Conservation (phyloP, 2,888 invertebrate species). For the Pyrrhia umbra region DNA sequence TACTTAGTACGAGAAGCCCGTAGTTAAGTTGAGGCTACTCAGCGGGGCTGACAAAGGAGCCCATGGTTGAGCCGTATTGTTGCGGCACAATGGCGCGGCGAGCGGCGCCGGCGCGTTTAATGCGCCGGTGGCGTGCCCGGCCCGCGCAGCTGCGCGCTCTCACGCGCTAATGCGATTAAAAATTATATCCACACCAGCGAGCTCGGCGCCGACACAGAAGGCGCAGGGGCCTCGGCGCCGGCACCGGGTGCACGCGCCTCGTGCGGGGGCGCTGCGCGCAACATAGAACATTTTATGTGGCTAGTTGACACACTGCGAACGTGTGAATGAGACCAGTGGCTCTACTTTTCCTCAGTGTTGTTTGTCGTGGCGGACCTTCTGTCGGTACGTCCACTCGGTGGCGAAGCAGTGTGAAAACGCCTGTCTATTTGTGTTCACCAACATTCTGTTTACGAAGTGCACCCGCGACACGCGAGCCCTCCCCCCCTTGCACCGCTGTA, state of each 20-base stretch:
- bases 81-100: conserved; percentile 14
- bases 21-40: no score
- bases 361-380: neutral
- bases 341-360: neutral
- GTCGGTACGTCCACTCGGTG: neutral
- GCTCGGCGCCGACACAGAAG: conserved; percentile 12
- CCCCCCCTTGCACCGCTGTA: neutral
- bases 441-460: conserved; percentile 18
- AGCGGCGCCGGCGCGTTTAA: conserved; percentile 28
- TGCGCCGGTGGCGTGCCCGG: conserved; percentile 47
- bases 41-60: neutral
- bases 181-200: conserved; percentile 31
- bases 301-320: neutral
- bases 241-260: neutral
- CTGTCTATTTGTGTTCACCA: conserved; percentile 13
- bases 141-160: conserved; percentile 42
- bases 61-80: neutral
- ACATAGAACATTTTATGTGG: no score
- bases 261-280: neutral
- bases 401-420: neutral
- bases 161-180: conserved; percentile 55
- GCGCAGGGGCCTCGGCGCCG: no score
- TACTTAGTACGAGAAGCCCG: no score
- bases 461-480: conserved; percentile 10
- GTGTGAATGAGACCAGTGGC: neutral